Evolutionary conservation across 92 coral and sea anemone genomes (phyloP).

Genomic region (Anthopleura xanthogrammica): DNA sequence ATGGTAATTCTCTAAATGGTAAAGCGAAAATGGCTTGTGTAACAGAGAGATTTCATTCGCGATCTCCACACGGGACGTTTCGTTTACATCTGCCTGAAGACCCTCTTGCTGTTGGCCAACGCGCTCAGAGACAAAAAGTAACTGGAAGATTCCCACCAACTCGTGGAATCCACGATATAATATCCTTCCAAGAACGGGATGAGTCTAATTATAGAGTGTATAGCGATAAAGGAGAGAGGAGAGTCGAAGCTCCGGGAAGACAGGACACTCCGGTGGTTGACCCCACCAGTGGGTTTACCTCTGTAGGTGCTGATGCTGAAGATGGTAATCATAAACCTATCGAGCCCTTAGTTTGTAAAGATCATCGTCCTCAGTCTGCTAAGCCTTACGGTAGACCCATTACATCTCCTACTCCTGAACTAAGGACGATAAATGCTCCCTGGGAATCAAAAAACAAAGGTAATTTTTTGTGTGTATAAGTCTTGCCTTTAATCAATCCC

Average conservation of each 20-base stretch:
- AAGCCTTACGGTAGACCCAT: constrained; percentile 81
- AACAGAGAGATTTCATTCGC: constrained; percentile 46
- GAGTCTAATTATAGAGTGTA: constrained; percentile 67
- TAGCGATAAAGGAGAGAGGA: constrained; percentile 72
- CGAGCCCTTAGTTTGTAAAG: constrained; percentile 73
- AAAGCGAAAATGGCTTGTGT: constrained; percentile 55
- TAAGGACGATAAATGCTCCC: constrained; percentile 65
- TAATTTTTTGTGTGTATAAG: neutral
- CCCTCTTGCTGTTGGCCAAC: constrained; percentile 69
- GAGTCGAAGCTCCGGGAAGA: constrained; percentile 80
- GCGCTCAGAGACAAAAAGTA: constrained; percentile 71
- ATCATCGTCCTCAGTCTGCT: constrained; percentile 83
- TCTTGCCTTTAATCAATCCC: neutral
- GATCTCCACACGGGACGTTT: constrained; percentile 81
- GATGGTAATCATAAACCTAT: constrained; percentile 79
- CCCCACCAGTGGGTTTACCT: constrained; percentile 80
- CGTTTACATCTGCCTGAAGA: constrained; percentile 80
- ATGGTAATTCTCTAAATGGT: constrained; percentile 5
- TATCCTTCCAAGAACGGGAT: constrained; percentile 75
- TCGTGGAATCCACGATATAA: constrained; percentile 49
- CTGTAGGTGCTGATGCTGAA: constrained; percentile 85
- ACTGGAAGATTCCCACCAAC: constrained; percentile 72
- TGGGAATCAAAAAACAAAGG: constrained; percentile 73
- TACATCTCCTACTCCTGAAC: constrained; percentile 66
- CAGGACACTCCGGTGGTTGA: constrained; percentile 85